Evolutionary conservation across 2,797 vertebrate species (phyloP), one percentile per base, ranked within the genome.

Genomic region (Chiroxiphia lanceolata): DNA sequence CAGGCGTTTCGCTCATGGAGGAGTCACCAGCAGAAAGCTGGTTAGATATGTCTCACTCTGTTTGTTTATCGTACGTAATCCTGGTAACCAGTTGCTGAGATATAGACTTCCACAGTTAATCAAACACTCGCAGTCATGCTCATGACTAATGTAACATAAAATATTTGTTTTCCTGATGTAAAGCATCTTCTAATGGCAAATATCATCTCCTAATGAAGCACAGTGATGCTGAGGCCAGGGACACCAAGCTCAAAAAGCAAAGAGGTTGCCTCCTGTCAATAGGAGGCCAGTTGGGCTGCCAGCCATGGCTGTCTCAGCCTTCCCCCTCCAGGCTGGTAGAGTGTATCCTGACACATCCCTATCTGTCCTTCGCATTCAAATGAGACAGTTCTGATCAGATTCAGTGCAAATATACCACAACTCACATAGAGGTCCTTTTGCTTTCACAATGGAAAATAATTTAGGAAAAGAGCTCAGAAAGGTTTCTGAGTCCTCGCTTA

Each of bases 51-150:
- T 65, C 90, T 95, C 90, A 42, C 44, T 83, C 79, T 94, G 79
- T 96, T 96, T 97, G 92, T 97, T 97, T 97, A 80, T 75, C 38
- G 0, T 50, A 54, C 0, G 1, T 63, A 82, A 71, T 75, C 95
- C 59, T 96, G 93, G 95, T 87, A 90, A 96, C 96, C 92, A 64
- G 78, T 69, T 95, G 84, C 89, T 80, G 68, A 2, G 26, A 51
- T 83, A 61, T 38, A 67, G 67, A 64, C 59, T 83, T 84, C 90
- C 60, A 64, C 42, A 74, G 44, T 78, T 94, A 94, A 91, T 93
- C 94, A 90, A 90, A 90, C 76, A 63, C 47, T 88, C 83, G 47
- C 48, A 74, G 71, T 59, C 16, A 26, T 71, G 51, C 51, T 94
- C 31, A 45, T 93, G 95, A 93, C 86, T 95, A 91, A 81, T 44